A percentile compares a stretch with the other conserved stretches of the same genome.
Evolutionary conservation across 1,140 invertebrate genomes (phyloP).

Genomic region (Drosophila setifemur): DNA sequence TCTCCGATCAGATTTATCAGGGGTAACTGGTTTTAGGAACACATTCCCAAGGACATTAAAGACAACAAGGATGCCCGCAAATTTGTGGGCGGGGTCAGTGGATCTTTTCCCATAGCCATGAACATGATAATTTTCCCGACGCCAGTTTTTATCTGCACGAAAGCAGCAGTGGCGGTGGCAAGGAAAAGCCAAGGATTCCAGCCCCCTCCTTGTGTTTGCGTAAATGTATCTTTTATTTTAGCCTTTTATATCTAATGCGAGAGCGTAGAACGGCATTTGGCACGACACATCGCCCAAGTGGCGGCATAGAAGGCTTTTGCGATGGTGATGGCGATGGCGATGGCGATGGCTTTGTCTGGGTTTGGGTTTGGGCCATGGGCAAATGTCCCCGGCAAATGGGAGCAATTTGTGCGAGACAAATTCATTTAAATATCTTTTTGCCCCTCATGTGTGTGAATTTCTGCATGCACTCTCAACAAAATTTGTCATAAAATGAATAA

Average conservation of each 20-base stretch:
- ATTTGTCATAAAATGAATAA: no score
- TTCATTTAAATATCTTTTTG: slow-evolving; percentile 77
- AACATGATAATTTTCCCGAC: slow-evolving; percentile 81
- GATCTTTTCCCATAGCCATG: slow-evolving; percentile 49
- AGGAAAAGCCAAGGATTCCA: slow-evolving; percentile 31
- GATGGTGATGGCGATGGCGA: no score
- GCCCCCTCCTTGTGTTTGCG: slow-evolving; percentile 48
- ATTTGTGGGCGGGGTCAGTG: slow-evolving; percentile 30
- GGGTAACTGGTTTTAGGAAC: slow-evolving; percentile 29
- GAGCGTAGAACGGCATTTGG: slow-evolving; percentile 70
- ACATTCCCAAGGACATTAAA: slow-evolving; percentile 38
- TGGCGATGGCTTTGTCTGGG: no score
- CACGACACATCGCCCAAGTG: slow-evolving; percentile 76
- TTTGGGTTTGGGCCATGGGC: slow-evolving; percentile 36
- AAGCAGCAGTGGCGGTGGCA: slow-evolving; percentile 41
- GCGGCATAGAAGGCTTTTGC: slow-evolving; percentile 48
- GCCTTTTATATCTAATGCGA: slow-evolving; percentile 78
- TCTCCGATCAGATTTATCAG: slow-evolving; percentile 10
- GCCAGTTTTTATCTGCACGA: slow-evolving; percentile 79
- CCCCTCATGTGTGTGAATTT: slow-evolving; percentile 17
- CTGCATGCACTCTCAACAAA: slow-evolving; percentile 6
- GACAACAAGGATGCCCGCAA: slow-evolving; percentile 38
- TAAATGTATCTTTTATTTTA: slow-evolving; percentile 81
- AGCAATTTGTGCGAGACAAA: slow-evolving; percentile 80
- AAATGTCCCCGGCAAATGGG: slow-evolving; percentile 67